Percentiles rank a stretch among this genome's conserved stretches.
Conservation (phyloP, 2,113 vertebrate species). For the Oenanthe oenanthe region DNA sequence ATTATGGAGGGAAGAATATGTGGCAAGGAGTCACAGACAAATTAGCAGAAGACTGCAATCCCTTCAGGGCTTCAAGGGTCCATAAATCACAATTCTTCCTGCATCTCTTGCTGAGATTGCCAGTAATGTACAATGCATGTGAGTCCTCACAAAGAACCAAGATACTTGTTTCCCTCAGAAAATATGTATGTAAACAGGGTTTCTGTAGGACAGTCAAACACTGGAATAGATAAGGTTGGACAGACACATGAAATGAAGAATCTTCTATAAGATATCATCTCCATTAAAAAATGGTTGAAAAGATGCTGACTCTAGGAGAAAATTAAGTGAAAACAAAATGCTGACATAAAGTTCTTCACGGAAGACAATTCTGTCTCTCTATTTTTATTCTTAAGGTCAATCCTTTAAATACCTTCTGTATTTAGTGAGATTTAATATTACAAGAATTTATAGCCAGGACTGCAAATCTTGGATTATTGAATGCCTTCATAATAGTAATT, state of each 20-base stretch:
- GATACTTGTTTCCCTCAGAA: not conserved
- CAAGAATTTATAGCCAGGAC: not conserved
- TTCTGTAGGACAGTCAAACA: not conserved
- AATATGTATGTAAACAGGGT: not conserved
- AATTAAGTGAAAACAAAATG: slow-evolving; percentile 30
- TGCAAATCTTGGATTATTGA: not conserved
- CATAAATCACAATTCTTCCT: not conserved
- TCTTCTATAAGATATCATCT: not conserved
- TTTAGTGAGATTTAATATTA: slow-evolving; percentile 13
- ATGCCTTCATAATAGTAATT: not conserved
- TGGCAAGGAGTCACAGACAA: not conserved
- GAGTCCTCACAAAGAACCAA: not conserved
- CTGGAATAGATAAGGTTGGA: not conserved
- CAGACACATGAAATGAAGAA: not conserved
- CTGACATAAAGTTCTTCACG: not conserved
- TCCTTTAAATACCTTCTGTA: not conserved
- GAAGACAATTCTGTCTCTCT: not conserved
- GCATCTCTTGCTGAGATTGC: not conserved
- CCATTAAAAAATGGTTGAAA: not conserved
- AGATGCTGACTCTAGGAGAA: not conserved
- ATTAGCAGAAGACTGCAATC: not conserved
- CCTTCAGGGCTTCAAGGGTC: not conserved
- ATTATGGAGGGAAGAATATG: not conserved
- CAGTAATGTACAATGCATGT: not conserved
- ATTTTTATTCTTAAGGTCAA: slow-evolving; percentile 26